Evolutionary conservation across 2,888 invertebrate genomes (phyloP), one percentile per base, ranked within the genome.

Genomic region (Abrostola triplasia): DNA sequence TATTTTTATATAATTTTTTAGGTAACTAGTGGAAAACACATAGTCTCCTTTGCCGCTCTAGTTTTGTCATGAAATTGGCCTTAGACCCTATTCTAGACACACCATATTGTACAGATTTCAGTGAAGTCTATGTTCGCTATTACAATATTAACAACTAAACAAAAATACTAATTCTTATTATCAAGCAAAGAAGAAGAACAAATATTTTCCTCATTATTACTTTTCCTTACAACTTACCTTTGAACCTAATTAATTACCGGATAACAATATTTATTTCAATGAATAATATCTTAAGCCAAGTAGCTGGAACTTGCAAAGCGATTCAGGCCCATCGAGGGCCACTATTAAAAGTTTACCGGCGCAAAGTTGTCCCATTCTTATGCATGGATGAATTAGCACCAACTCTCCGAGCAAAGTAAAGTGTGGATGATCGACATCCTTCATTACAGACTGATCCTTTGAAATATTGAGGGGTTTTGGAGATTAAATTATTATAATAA

Each of bases 301-400:
- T 80, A 70, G 73, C 67, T 75, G 62, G 49, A 78, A 83, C 81
- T 81, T 80, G 73, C 73, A 68, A 82, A 83, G 80, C 74, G 80
- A 83, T 85, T 80, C 76, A 73, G 67, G 74, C 72, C 77, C 75
- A 83, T 78, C 76, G 79, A 82, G 79, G 67, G 75, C 79, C 77
- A 84, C 87, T 86, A 85, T 88, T 86, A 85, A 87, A 88, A 88
- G 83, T 87, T 88, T 79, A 61, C 77, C 76, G 70, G 64, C 73
- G 68, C 78, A 70, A 80, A 84, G 79, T 81, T 81, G 76, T 75
- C 76, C 79, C 77, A 86, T 87, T 87, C 84, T 83, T 87, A 85
- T 87, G 84, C 87, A 85, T 86, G 86, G 85, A 84, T 84, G 83
- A 85, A 84, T 86, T 84, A 86, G 77, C 83, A 74, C 24, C 24